Evolutionary conservation across 2,888 invertebrate species (phyloP).

Genomic region (Chloroclystis v-ata): DNA sequence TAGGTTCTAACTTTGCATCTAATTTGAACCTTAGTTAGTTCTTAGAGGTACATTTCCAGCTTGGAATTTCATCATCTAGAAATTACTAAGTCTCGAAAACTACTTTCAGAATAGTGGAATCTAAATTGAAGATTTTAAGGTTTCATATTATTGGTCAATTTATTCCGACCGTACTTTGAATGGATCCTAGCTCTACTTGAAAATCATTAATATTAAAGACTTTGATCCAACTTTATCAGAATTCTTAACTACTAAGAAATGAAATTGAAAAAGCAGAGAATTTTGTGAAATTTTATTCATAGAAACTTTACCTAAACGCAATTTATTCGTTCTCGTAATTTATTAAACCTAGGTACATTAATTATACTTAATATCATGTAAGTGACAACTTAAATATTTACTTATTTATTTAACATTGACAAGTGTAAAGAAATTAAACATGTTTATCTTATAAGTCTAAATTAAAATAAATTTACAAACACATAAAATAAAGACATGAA

Average conservation of each 20-base stretch:
- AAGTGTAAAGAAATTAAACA: no score
- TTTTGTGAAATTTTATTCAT: conserved; percentile 7
- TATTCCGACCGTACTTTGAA: conserved; percentile 19
- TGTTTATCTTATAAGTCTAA: no score
- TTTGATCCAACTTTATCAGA: conserved; percentile 7
- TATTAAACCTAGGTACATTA: not conserved
- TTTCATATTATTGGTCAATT: conserved; percentile 9
- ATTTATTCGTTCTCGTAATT: not conserved
- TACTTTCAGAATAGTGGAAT: conserved; percentile 7
- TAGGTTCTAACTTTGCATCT: no score
- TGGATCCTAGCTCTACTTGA: conserved; percentile 7
- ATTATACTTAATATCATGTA: no score
- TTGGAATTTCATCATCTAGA: conserved; percentile 16
- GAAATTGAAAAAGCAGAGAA: conserved; percentile 8
- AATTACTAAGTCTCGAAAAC: conserved; percentile 3
- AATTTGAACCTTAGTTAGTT: no score
- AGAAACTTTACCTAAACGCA: not conserved
- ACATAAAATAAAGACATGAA: conserved; percentile 20
- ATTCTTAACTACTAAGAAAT: not conserved
- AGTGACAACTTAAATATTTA: no score
- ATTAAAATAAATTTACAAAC: no score
- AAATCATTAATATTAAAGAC: conserved; percentile 10
- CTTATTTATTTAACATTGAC: no score
- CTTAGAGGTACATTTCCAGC: not conserved
- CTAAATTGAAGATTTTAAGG: conserved; percentile 12